phyloP scores from a whole-genome alignment of 2,888 invertebrate species.

The Acleris emargana region DNA sequence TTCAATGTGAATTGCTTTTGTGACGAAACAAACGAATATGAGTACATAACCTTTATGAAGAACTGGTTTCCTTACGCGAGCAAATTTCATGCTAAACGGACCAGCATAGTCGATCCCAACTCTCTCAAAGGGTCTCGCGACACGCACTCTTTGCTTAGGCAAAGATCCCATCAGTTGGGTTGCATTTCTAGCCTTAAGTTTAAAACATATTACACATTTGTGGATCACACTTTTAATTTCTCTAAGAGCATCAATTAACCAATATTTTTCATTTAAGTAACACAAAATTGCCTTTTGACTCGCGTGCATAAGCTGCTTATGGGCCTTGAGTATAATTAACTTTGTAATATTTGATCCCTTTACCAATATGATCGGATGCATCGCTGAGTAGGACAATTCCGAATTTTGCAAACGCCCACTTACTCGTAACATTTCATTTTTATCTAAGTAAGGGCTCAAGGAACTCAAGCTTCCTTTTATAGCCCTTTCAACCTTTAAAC shows the following conservation, averaged over 20 bases:
- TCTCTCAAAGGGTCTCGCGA: neutral
- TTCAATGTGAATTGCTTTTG: constrained; percentile 9
- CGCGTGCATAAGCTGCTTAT: constrained; percentile 1
- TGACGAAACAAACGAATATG: constrained; percentile 14
- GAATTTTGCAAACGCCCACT: constrained; percentile 10
- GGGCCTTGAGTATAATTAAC: constrained; percentile 4
- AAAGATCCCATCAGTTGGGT: constrained; percentile 13
- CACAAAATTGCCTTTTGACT: constrained; percentile 6
- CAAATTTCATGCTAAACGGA: neutral
- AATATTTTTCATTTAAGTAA: constrained; percentile 8
- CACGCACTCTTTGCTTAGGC: constrained; percentile 3
- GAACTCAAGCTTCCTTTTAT: constrained; percentile 8
- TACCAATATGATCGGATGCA: constrained; percentile 5
- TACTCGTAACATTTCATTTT: constrained; percentile 8
- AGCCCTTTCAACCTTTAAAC: neutral
- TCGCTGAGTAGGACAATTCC: constrained; percentile 4
- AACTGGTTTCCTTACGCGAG: constrained; percentile 4
- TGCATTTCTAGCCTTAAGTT: constrained; percentile 2
- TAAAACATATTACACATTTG: constrained; percentile 12
- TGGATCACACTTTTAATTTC: constrained; percentile 9
- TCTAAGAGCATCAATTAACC: constrained; percentile 10
- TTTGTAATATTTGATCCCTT: constrained; percentile 7
- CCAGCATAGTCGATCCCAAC: constrained; percentile 10
- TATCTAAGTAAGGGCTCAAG: constrained; percentile 5
- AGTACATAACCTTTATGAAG: neutral